Percentiles rank a stretch among this genome's conserved stretches.
phyloP scores from a whole-genome alignment of 2,888 invertebrate genomes.

The Platypus cylindrus region DNA sequence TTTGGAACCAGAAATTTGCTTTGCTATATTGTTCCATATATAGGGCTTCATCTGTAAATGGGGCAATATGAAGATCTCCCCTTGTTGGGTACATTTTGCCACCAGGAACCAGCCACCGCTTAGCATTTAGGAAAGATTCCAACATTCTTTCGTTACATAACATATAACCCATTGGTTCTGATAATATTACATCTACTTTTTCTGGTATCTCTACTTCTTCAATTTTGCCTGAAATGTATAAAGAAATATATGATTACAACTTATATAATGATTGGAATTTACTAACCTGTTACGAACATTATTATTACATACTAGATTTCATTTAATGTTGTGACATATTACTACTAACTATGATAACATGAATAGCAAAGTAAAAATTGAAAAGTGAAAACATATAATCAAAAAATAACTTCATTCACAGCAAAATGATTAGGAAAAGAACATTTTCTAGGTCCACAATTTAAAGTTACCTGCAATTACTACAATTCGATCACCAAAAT shows the following conservation, averaged over 20 bases:
- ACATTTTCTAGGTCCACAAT: too few relatives aligned
- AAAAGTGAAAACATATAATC: too few relatives aligned
- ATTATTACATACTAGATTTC: background rate
- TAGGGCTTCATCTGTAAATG: constrained; percentile 93
- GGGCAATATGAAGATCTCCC: constrained; percentile 94
- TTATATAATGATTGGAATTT: too few relatives aligned
- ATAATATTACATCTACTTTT: constrained; percentile 91
- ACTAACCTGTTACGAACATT: too few relatives aligned
- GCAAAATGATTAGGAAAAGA: too few relatives aligned
- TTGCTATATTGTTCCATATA: constrained; percentile 98
- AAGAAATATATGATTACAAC: background rate
- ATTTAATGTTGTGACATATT: too few relatives aligned
- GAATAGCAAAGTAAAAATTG: too few relatives aligned
- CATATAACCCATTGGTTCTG: constrained; percentile 99
- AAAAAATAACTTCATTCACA: too few relatives aligned
- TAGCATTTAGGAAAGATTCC: constrained; percentile 95
- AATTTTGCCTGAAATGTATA: constrained; percentile 52
- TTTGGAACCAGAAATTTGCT: constrained; percentile 98
- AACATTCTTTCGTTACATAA: constrained; percentile 98
- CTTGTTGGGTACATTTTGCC: constrained; percentile 97
- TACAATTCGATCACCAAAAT: constrained; percentile 72
- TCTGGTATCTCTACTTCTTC: constrained; percentile 96
- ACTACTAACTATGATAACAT: too few relatives aligned
- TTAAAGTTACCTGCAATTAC: constrained; percentile 67
- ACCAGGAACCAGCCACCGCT: constrained; percentile 87